These are phyloP conservation scores for Labeo calbasu DNA, from an alignment of 2,797 vertebrate genomes.

Conservation along the genomic window DNA sequence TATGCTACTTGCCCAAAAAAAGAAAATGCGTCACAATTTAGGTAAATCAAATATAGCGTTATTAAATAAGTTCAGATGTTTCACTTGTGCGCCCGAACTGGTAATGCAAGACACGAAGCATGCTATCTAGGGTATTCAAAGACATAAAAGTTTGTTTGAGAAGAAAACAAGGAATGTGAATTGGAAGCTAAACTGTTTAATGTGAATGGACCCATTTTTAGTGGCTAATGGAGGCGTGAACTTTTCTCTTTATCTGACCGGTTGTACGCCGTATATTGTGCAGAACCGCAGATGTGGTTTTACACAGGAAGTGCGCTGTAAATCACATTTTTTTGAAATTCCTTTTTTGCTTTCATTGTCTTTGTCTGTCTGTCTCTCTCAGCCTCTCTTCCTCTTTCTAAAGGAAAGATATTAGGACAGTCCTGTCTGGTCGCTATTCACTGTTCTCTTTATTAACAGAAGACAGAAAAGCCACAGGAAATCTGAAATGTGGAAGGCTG, in stretches of 20 bases:
- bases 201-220: neutral
- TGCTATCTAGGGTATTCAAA: neutral
- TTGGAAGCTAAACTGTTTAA: neutral
- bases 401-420: slow-evolving; percentile 26
- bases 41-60: neutral
- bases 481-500: slow-evolving; percentile 52
- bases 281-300: slow-evolving; percentile 40
- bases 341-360: slow-evolving; percentile 37
- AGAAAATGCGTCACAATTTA: neutral
- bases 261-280: neutral
- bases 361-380: slow-evolving; percentile 42
- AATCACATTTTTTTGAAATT: slow-evolving; percentile 61
- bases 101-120: slow-evolving; percentile 14
- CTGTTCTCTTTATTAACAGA: neutral
- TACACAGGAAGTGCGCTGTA: slow-evolving; percentile 47
- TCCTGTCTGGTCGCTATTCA: slow-evolving; percentile 26
- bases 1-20: slow-evolving; percentile 1
- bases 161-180: neutral
- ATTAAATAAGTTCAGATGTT: slow-evolving; percentile 30
- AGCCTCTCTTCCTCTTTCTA: slow-evolving; percentile 46
- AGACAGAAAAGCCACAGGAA: slow-evolving; percentile 29
- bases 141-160: no score
- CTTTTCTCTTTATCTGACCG: neutral
- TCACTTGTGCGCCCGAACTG: neutral
- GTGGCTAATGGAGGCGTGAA: neutral